phyloP scores from a whole-genome alignment of 2,113 vertebrate genomes.

The Anthoscopus minutus region DNA sequence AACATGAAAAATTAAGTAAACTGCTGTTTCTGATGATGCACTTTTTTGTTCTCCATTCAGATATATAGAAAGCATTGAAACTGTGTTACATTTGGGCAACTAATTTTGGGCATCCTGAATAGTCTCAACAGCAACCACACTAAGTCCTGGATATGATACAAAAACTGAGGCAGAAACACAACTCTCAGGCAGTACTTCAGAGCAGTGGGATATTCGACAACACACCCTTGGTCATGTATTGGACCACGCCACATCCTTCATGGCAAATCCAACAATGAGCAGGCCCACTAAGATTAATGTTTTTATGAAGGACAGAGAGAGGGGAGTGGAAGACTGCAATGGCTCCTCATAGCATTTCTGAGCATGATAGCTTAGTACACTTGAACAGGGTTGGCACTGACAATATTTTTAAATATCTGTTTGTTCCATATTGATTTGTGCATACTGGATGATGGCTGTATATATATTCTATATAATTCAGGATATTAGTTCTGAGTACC shows the following conservation, averaged over 20 bases:
- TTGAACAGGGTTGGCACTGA: neutral
- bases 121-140: neutral
- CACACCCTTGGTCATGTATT: neutral
- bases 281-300: neutral
- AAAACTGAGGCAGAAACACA: neutral
- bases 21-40: neutral
- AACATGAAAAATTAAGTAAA: neutral
- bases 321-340: neutral
- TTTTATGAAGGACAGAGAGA: neutral
- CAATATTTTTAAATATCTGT: neutral
- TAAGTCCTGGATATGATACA: neutral
- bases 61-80: neutral
- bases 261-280: neutral
- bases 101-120: neutral
- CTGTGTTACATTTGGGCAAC: neutral
- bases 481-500: neutral
- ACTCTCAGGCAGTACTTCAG: neutral
- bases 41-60: neutral
- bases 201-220: neutral
- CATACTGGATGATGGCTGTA: neutral
- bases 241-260: rapidly evolving
- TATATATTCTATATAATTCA: neutral
- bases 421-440: neutral
- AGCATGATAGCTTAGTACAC: neutral
- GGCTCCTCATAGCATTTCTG: neutral